Base-by-base conservation (phyloP, 1,140 invertebrate genomes). In the Anoplolepis gracilipes region DNA sequence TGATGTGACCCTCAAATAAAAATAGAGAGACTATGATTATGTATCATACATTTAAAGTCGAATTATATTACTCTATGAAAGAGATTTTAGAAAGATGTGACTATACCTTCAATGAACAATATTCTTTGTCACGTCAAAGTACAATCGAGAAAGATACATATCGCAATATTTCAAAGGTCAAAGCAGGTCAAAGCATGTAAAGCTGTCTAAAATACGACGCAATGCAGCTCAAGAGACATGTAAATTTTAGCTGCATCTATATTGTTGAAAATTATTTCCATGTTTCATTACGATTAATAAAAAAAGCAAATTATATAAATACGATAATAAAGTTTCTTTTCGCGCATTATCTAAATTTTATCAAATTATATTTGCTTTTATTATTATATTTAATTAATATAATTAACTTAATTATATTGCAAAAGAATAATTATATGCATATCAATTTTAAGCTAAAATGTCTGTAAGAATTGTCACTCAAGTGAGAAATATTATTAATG, bases 201-300 rank as follows among this genome's bases (percentile, higher is more conserved):
- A 16, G 13, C 10, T 16, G n/a, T 36, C 19, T 59, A 28, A 84
- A 53, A 55, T 55, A 76, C 13, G 46, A 55, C 11, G 10, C 57
- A 64, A 62, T 55, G 67, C 49, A 19, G 4, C n/a, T n/a, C n/a
- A 25, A 77, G 39, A 85, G n/a, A 61, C 55, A 72, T 85, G 30
- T 69, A 64, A 28, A 78, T 57, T n/a, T 59, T 6, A 59, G 7
- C 39, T 42, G 10, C 11, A 67, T 22, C 36, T 19, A 11, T n/a
- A 19, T 33, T 4, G 30, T 36, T 25, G 53, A 25, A 55, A 49
- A 39, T 67, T 67, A 22, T 57, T 28, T 3, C 49, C 64, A 65
- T 39, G 46, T 8, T 77, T 39, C n/a, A 55, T 28, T n/a, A n/a
- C n/a, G 42, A 88, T 84, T 87, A 78, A 87, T 84, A 55, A 13